Conservation (phyloP, 1,140 invertebrate genomes). For the Himalopsyche phryganea region DNA sequence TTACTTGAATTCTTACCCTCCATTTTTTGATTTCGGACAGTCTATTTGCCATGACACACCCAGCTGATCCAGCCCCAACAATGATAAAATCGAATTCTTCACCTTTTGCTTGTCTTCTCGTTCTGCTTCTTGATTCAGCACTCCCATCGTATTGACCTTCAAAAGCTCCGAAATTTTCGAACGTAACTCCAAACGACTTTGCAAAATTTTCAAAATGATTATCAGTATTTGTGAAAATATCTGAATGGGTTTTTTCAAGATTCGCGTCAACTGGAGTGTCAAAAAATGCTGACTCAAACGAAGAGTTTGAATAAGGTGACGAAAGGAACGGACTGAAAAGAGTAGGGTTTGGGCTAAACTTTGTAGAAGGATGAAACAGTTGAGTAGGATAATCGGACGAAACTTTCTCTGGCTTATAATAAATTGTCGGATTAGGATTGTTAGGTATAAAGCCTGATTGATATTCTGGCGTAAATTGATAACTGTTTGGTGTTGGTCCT, state of each 20-base stretch:
- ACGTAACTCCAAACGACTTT: constrained; percentile 14
- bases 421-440: neutral
- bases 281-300: constrained; percentile 8
- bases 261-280: constrained; percentile 2
- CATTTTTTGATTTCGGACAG: constrained; percentile 54
- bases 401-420: neutral
- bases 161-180: constrained; percentile 17
- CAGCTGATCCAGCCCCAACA: constrained; percentile 65
- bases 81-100: constrained; percentile 54
- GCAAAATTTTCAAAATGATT: constrained; percentile 19
- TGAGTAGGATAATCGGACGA: no score
- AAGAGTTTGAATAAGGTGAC: constrained; percentile 11
- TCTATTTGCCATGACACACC: constrained; percentile 63
- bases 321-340: neutral
- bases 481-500: no score
- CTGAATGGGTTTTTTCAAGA: constrained; percentile 13
- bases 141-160: neutral
- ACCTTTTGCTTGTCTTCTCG: constrained; percentile 14
- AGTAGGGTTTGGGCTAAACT: no score
- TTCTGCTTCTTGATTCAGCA: constrained; percentile 8
- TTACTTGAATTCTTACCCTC: constrained; percentile 46
- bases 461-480: neutral
- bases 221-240: constrained; percentile 16
- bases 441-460: neutral
- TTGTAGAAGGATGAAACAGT: no score